phyloP scores from a whole-genome alignment of 2,113 vertebrate species.

The Phrynosoma blainvillii region DNA sequence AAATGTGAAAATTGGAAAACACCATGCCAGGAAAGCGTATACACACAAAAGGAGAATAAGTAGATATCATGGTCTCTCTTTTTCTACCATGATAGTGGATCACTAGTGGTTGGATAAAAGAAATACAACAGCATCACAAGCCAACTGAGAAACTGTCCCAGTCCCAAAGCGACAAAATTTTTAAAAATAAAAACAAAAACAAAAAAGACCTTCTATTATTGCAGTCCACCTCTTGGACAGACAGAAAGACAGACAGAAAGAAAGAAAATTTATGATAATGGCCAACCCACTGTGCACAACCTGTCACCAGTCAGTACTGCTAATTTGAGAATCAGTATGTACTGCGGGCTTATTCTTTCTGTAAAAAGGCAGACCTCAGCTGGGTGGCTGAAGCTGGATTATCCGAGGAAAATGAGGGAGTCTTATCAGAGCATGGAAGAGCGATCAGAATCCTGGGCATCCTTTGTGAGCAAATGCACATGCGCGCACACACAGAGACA shows the following conservation, averaged over 20 bases:
- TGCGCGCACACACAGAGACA: neutral
- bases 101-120: neutral
- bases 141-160: slow-evolving; percentile 11
- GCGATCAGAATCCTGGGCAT: neutral
- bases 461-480: neutral
- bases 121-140: slow-evolving; percentile 50
- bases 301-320: slow-evolving; percentile 18
- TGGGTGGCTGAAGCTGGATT: neutral
- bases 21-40: neutral
- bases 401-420: rapidly evolving
- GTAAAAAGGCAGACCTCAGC: neutral
- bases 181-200: neutral
- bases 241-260: neutral
- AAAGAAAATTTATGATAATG: neutral
- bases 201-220: slow-evolving; percentile 45
- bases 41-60: neutral
- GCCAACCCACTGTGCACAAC: neutral
- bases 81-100: neutral
- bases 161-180: slow-evolving; percentile 30
- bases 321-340: neutral
- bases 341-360: neutral
- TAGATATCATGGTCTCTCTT: neutral
- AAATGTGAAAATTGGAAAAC: neutral
- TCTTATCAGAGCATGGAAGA: neutral
- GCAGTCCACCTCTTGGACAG: slow-evolving; percentile 43